These are phyloP conservation scores for Abscondita cerata DNA, from an alignment of 2,888 invertebrate genomes.

Conservation along the genomic window DNA sequence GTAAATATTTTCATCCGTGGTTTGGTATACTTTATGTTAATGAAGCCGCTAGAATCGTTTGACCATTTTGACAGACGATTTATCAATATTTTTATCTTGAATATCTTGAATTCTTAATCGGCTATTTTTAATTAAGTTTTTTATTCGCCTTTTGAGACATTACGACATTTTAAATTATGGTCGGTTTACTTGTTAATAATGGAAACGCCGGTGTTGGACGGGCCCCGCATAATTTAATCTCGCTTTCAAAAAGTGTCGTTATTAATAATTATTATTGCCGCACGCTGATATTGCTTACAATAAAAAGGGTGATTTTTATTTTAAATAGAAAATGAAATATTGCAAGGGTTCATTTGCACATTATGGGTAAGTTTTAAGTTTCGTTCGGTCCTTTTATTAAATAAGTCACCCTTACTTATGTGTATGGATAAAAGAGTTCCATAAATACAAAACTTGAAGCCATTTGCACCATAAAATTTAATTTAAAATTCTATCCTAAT, in stretches of 20 bases:
- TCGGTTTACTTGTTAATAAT: background rate
- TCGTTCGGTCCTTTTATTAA: constrained; percentile 20
- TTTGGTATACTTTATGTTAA: constrained; percentile 39
- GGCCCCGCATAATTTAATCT: background rate
- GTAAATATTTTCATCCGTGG: constrained; percentile 21
- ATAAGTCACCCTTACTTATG: constrained; percentile 18
- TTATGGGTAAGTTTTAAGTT: constrained; percentile 23
- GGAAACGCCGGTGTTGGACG: no score
- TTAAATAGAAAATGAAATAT: constrained; percentile 33
- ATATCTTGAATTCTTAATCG: constrained; percentile 31
- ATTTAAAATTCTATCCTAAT: constrained; percentile 34
- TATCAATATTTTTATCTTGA: constrained; percentile 38
- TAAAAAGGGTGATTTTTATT: constrained; percentile 32
- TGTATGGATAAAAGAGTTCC: constrained; percentile 20
- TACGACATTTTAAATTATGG: constrained; percentile 13
- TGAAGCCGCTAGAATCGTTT: constrained; percentile 39
- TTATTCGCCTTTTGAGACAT: constrained; percentile 20
- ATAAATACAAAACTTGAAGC: constrained; percentile 22
- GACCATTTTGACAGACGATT: constrained; percentile 43
- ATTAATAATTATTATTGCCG: constrained; percentile 7
- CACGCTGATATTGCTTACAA: background rate
- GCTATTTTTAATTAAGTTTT: constrained; percentile 30
- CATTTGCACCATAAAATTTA: constrained; percentile 30
- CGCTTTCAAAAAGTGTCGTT: background rate
- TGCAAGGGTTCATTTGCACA: constrained; percentile 18